Conservation (phyloP, 2,888 invertebrate species). For the Galerucella nymphaeae region DNA sequence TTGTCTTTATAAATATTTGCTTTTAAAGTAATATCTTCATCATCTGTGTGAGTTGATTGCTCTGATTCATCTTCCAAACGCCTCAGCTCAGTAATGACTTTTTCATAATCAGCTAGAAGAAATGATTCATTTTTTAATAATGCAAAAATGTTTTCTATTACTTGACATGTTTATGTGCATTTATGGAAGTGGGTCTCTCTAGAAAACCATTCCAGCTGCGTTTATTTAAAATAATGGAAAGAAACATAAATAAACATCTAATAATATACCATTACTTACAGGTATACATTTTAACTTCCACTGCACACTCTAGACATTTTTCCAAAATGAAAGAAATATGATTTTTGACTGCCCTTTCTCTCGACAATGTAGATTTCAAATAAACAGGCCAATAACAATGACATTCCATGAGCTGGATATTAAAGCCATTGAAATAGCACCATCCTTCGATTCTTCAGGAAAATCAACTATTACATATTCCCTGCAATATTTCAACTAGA, state of each 20-base stretch:
- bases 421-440: no score
- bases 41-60: not conserved
- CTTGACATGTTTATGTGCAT: not conserved
- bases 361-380: no score
- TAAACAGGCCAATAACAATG: no score
- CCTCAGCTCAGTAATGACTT: not conserved
- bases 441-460: no score
- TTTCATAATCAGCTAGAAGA: no score
- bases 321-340: not conserved
- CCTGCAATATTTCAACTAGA: no score
- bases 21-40: slow-evolving; percentile 1
- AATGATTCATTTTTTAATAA: no score
- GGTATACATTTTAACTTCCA: slow-evolving; percentile 2
- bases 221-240: not conserved
- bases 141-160: no score
- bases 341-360: no score
- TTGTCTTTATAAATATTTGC: not conserved
- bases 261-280: not conserved
- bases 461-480: no score
- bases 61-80: slow-evolving; percentile 4
- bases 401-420: no score
- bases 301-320: not conserved
- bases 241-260: not conserved
- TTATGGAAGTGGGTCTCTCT: not conserved
- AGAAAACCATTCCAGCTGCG: not conserved